These are phyloP conservation scores for Tineola bisselliella DNA, from an alignment of 2,888 invertebrate species.

Conservation along the genomic window DNA sequence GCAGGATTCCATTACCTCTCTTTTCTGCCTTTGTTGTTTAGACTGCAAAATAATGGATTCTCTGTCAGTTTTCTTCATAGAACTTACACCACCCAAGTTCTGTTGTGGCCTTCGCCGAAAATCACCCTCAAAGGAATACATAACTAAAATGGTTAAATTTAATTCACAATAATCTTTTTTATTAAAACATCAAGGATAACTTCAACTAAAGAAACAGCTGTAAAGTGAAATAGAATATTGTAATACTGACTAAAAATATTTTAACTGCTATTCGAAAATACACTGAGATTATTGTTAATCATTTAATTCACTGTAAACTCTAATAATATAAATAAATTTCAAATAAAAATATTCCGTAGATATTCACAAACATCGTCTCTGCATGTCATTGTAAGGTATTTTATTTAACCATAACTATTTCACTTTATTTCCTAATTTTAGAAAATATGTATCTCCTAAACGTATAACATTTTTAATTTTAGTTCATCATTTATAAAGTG, in stretches of 20 bases:
- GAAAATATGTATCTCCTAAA: no score
- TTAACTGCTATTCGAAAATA: background rate
- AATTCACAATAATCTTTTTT: background rate
- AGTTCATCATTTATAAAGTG: no score
- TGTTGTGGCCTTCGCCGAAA: conserved; percentile 88
- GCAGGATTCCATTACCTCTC: conserved; percentile 74
- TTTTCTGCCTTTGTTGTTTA: conserved; percentile 85
- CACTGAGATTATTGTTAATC: background rate
- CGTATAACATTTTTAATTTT: no score
- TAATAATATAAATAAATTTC: background rate
- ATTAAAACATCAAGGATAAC: background rate
- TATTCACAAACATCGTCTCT: background rate
- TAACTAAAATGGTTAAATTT: conserved; percentile 31
- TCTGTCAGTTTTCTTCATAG: conserved; percentile 71
- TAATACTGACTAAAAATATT: background rate
- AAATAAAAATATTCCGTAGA: background rate
- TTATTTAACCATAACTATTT: background rate
- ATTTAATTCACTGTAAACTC: background rate
- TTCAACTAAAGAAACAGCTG: conserved; percentile 18
- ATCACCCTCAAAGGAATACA: conserved; percentile 90
- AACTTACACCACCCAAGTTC: conserved; percentile 88
- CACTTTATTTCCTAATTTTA: no score
- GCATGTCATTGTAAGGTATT: conserved; percentile 1
- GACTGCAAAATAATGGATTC: conserved; percentile 81
- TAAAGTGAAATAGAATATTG: background rate